Conservation (phyloP, 2,888 invertebrate species). For the Cephus rjabovi region DNA sequence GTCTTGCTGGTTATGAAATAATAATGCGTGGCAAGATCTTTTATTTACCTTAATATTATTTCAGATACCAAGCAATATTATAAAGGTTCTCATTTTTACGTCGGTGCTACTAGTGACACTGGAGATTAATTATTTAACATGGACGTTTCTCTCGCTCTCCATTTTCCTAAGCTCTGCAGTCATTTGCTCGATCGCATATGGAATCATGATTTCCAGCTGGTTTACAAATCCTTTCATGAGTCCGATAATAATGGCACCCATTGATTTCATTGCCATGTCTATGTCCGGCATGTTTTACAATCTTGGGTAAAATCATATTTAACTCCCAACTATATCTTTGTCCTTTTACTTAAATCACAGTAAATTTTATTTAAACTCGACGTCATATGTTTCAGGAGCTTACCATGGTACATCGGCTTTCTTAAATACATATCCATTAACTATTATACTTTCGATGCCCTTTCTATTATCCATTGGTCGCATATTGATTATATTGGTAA, state of each 20-base stretch:
- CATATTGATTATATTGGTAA: slow-evolving; percentile 68
- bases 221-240: slow-evolving; percentile 67
- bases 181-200: slow-evolving; percentile 51
- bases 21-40: background rate
- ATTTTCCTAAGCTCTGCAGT: slow-evolving; percentile 25
- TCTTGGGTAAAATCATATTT: slow-evolving; percentile 34
- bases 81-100: slow-evolving; percentile 38
- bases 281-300: slow-evolving; percentile 68
- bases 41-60: slow-evolving; percentile 1
- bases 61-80: slow-evolving; percentile 37
- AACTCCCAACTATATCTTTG: too few relatives aligned
- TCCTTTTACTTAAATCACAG: too few relatives aligned
- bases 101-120: slow-evolving; percentile 31
- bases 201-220: slow-evolving; percentile 68
- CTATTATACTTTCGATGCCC: slow-evolving; percentile 69
- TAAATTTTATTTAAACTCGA: too few relatives aligned
- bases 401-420: slow-evolving; percentile 66
- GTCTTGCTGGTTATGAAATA: background rate
- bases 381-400: slow-evolving; percentile 47
- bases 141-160: slow-evolving; percentile 27
- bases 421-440: slow-evolving; percentile 70
- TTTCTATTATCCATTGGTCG: slow-evolving; percentile 70
- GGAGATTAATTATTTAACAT: slow-evolving; percentile 15
- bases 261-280: slow-evolving; percentile 67
- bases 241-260: slow-evolving; percentile 68